Conservation (phyloP, 2,113 vertebrate genomes). For the Pavo muticus region DNA sequence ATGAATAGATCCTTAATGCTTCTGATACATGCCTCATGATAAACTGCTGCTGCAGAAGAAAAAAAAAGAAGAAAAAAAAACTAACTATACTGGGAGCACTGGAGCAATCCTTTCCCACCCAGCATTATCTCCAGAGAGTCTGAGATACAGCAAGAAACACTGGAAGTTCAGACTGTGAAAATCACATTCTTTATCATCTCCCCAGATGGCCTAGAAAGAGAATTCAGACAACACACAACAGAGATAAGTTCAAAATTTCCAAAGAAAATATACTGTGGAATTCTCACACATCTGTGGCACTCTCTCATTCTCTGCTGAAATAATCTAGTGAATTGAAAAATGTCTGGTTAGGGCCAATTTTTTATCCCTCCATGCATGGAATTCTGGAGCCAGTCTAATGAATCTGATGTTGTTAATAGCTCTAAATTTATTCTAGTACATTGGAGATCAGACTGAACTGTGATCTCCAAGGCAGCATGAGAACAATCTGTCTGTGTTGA, state of each 20-base stretch:
- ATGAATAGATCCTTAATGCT: neutral
- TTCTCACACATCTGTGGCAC: conserved; percentile 63
- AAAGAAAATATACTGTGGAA: conserved; percentile 70
- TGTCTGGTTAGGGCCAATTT: neutral
- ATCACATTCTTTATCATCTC: conserved; percentile 70
- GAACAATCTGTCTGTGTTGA: neutral
- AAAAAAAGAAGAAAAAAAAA: neutral
- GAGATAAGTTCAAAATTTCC: conserved; percentile 72
- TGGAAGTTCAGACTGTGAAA: conserved; percentile 66
- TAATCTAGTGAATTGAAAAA: conserved; percentile 51
- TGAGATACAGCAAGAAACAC: conserved; percentile 63
- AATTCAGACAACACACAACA: conserved; percentile 57
- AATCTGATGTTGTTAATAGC: neutral
- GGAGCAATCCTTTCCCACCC: neutral
- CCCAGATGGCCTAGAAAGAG: conserved; percentile 69
- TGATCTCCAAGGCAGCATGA: conserved; percentile 34
- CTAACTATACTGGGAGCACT: neutral
- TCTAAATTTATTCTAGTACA: neutral
- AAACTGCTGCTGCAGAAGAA: neutral
- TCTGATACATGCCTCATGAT: neutral
- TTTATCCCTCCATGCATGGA: neutral
- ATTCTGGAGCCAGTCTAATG: neutral
- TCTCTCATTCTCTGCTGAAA: conserved; percentile 62
- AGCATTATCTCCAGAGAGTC: conserved; percentile 42
- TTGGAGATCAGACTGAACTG: neutral